Conservation (phyloP, 2,113 vertebrate species). For the Lampris incognitus region DNA sequence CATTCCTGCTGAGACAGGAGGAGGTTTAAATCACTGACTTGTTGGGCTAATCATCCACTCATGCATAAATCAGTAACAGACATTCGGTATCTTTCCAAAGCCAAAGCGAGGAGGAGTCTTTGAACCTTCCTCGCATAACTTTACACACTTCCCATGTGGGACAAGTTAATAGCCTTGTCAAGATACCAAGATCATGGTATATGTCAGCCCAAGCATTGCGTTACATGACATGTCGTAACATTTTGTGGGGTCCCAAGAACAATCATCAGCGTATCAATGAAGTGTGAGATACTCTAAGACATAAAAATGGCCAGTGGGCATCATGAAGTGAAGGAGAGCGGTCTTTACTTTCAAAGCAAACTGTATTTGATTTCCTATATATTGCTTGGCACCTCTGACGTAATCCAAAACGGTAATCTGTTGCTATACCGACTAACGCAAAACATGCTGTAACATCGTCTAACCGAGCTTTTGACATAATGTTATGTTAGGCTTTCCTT, state of each 20-base stretch:
- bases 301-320: neutral
- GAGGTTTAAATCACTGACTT: conserved; percentile 41
- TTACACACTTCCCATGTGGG: neutral
- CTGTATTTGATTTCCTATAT: neutral
- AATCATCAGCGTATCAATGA: neutral
- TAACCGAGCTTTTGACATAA: neutral
- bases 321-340: neutral
- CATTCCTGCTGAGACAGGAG: conserved; percentile 19
- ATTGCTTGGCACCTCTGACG: neutral
- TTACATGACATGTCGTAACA: neutral
- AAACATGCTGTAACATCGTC: neutral
- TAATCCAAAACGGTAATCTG: neutral
- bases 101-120: conserved; percentile 12
- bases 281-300: neutral
- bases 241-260: neutral
- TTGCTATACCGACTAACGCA: neutral
- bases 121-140: conserved; percentile 8
- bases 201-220: neutral
- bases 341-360: neutral
- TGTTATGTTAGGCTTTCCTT: neutral
- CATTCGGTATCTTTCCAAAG: conserved; percentile 5
- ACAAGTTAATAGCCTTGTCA: neutral
- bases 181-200: neutral
- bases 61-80: conserved; percentile 60
- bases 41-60: conserved; percentile 71